These are phyloP conservation scores for Sinocyclocheilus grahami DNA, from an alignment of 2,113 vertebrate species.

Conservation along the genomic window DNA sequence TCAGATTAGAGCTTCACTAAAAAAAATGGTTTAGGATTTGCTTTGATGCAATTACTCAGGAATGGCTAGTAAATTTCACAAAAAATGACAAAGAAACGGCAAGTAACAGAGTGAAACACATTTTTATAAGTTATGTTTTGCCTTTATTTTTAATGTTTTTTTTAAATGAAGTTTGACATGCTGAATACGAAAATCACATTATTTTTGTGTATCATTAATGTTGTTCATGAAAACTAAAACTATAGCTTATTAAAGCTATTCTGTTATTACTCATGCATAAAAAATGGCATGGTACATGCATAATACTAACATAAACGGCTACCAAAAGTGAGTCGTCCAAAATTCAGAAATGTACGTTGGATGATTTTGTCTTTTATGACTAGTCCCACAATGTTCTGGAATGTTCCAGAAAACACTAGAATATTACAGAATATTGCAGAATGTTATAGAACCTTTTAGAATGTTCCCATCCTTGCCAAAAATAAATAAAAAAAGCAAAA, in stretches of 20 bases:
- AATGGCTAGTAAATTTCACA: background rate
- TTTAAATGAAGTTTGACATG: background rate
- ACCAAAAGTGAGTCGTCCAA: too few relatives aligned
- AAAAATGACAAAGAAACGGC: background rate
- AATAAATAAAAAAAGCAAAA: too few relatives aligned
- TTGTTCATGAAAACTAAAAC: background rate
- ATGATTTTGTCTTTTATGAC: too few relatives aligned
- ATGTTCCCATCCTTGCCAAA: background rate
- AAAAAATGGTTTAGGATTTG: background rate
- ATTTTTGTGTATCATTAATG: background rate
- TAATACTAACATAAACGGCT: background rate
- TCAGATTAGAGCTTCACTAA: background rate
- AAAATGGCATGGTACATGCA: background rate
- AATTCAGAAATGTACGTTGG: too few relatives aligned
- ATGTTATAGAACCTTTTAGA: background rate
- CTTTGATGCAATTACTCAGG: background rate
- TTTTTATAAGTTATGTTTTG: too few relatives aligned
- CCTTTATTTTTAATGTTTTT: too few relatives aligned
- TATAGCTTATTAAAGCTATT: background rate
- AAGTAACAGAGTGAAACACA: background rate
- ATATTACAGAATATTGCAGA: background rate
- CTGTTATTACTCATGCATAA: background rate
- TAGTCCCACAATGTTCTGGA: too few relatives aligned
- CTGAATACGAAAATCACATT: background rate
- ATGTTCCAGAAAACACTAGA: too few relatives aligned